Base-by-base conservation (phyloP, 2,113 vertebrate genomes). In the Suncus etruscus region DNA sequence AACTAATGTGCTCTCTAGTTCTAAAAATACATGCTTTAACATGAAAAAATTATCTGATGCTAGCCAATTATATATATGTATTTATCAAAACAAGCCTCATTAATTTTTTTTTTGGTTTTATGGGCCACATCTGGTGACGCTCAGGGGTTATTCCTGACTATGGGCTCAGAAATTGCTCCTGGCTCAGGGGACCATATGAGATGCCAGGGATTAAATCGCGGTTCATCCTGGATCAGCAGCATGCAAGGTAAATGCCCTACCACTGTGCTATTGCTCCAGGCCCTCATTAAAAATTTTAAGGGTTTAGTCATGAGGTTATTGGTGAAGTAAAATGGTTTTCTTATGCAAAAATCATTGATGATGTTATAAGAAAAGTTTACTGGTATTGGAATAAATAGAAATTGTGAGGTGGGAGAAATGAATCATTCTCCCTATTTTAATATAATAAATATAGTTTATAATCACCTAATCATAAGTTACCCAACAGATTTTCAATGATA, bases 391-490 rank as follows among this genome's bases (percentile, higher is more conserved):
- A 81, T 54, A 65, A 65, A 6, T 86, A 22, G 69, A 63, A 11
- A 47, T 8, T 85, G 84, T 54, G 39, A 15, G 8, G 27, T 77
- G 70, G 31, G 11, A 54, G 48, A 10, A 45, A 66, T 73, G 31
- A 20, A 54, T 88, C 84, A 48, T 81, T 93, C 84, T 85, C 73
- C 7, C 32, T 16, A 80, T 54, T n/a, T 84, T 85, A 91, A 93
- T 54, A 66, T 50, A 85, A 31, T 87, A 25, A 73, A 45, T 72
- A 48, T 61, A 22, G 25, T 82, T 18, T 76, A n/a, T 47, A 54
- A 24, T 27, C 51, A 9, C n/a, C 16, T 87, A 61, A 69, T 83
- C 63, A 70, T 66, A 85, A 54, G 20, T 85, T 87, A 54, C 31
- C 51, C 72, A 81, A 20, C 16, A 16, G 4, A 5, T 88, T 88